Percentiles rank a stretch among this genome's conserved stretches.
Conservation (phyloP, 2,888 invertebrate species). For the Lepidonotus clava region DNA sequence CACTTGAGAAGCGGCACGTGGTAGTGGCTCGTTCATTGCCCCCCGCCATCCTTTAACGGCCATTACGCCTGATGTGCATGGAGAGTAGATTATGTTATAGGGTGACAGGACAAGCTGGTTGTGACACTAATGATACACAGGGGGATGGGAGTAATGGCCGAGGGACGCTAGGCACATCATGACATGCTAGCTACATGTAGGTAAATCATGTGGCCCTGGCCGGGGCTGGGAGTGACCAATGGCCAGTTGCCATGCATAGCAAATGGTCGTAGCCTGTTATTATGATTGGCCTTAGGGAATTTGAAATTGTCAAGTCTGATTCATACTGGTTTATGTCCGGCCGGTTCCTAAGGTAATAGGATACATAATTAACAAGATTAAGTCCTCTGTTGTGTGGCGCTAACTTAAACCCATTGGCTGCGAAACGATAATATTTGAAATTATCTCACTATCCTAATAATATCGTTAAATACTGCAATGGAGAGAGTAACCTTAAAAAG, state of each 20-base stretch:
- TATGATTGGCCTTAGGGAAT: slow-evolving; percentile 31
- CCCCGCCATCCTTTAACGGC: neutral
- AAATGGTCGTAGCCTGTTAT: neutral
- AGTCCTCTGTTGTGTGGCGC: too few relatives aligned
- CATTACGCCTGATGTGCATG: neutral
- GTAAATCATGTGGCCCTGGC: neutral
- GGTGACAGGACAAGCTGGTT: slow-evolving; percentile 1
- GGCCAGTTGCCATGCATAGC: slow-evolving; percentile 6
- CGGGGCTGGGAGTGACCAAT: too few relatives aligned
- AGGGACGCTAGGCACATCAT: neutral
- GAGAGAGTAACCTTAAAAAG: too few relatives aligned
- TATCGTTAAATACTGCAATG: too few relatives aligned
- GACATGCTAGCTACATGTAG: slow-evolving; percentile 28
- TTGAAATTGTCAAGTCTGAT: too few relatives aligned
- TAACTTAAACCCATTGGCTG: too few relatives aligned
- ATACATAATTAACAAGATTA: too few relatives aligned
- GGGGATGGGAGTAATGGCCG: neutral
- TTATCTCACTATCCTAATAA: too few relatives aligned
- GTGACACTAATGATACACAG: slow-evolving; percentile 17
- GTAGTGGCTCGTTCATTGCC: neutral
- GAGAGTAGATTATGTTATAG: slow-evolving; percentile 17
- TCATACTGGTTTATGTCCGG: too few relatives aligned
- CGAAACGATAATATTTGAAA: too few relatives aligned
- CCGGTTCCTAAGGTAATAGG: too few relatives aligned
- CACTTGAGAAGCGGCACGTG: slow-evolving; percentile 12